These are phyloP conservation scores for Ophion ellenae DNA, from an alignment of 2,888 invertebrate species.

Conservation along the genomic window DNA sequence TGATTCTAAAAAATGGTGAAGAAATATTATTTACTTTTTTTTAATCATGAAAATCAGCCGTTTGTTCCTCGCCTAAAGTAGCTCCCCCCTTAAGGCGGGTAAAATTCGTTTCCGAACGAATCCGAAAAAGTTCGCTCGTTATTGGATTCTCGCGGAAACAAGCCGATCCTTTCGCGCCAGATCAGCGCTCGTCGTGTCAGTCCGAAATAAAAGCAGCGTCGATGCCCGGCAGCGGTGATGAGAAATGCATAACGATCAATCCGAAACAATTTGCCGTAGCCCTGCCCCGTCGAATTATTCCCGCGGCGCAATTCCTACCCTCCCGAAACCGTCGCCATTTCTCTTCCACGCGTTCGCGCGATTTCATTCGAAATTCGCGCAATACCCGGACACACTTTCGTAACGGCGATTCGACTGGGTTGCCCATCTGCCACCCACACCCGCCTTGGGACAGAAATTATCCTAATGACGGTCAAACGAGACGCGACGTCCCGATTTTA, in stretches of 20 bases:
- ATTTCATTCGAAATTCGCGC: conserved; percentile 76
- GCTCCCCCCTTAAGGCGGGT: too few relatives aligned
- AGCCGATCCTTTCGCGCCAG: too few relatives aligned
- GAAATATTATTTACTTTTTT: too few relatives aligned
- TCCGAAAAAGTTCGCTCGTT: too few relatives aligned
- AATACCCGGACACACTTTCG: conserved; percentile 71
- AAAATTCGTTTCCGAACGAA: too few relatives aligned
- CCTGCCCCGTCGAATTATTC: conserved; percentile 42
- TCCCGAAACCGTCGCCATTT: background rate
- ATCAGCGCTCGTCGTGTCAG: background rate
- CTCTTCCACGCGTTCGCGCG: conserved; percentile 64
- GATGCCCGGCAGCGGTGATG: conserved; percentile 6
- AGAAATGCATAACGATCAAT: conserved; percentile 40
- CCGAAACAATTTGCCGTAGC: conserved; percentile 56
- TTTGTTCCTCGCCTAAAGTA: too few relatives aligned
- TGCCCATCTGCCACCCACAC: conserved; percentile 80
- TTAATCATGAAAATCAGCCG: too few relatives aligned
- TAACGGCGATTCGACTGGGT: conserved; percentile 64
- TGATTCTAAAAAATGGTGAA: too few relatives aligned
- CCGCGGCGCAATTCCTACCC: conserved; percentile 27
- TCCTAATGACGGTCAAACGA: conserved; percentile 78
- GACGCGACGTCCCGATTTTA: conserved; percentile 44
- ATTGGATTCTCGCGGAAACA: too few relatives aligned
- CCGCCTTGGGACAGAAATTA: conserved; percentile 80
- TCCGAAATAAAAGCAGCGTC: conserved; percentile 24